Evolutionary conservation across 2,113 vertebrate genomes (phyloP).

Genomic region (Smithornis capensis): DNA sequence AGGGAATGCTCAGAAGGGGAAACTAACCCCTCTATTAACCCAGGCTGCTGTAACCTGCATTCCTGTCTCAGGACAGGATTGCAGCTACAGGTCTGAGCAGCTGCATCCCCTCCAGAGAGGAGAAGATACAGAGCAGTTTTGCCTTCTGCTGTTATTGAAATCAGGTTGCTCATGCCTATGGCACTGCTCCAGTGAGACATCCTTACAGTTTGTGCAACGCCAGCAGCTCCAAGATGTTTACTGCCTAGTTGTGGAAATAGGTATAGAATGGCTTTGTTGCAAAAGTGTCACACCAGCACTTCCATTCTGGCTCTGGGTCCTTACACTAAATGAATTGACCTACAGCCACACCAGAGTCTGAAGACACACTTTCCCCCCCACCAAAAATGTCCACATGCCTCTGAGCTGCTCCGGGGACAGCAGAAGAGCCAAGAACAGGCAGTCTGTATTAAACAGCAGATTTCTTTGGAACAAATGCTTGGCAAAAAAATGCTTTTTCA

Average conservation of each 20-base stretch:
- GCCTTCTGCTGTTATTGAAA: background rate
- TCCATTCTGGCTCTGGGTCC: background rate
- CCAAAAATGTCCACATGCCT: background rate
- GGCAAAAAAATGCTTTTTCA: background rate
- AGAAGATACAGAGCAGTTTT: accelerated
- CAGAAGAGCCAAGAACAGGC: background rate
- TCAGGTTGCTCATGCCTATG: background rate
- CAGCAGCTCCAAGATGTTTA: background rate
- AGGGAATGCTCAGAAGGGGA: background rate
- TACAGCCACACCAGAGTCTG: background rate
- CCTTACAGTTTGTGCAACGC: background rate
- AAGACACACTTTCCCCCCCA: background rate
- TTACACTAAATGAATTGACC: background rate
- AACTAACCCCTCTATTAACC: background rate
- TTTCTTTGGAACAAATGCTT: constrained; percentile 24
- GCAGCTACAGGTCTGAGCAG: constrained; percentile 1
- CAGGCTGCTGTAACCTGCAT: background rate
- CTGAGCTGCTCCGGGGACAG: background rate
- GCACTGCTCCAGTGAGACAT: background rate
- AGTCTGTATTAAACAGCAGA: background rate
- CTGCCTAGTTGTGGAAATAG: background rate
- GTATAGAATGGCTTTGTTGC: background rate
- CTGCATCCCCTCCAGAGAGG: background rate
- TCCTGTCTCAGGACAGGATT: background rate
- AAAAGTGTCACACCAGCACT: background rate